phyloP scores from a whole-genome alignment of 2,113 vertebrate genomes.

The Amblyopsis rosae region DNA sequence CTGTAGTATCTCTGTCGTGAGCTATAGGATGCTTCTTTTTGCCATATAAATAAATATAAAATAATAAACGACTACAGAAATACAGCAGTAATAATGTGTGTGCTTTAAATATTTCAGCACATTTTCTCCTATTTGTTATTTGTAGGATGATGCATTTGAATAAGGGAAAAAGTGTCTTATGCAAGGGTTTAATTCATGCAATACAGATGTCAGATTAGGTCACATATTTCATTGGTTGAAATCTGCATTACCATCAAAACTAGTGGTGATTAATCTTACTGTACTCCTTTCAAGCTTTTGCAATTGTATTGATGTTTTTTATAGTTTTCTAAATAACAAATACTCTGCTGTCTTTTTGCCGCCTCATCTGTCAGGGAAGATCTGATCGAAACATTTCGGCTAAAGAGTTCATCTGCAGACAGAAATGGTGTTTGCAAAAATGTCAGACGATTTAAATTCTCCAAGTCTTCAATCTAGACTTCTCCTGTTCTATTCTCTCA shows the following conservation, averaged over 20 bases:
- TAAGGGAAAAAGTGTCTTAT: no score
- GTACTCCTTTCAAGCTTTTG: neutral
- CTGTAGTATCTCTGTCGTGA: neutral
- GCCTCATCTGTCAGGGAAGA: constrained; percentile 35
- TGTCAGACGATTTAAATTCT: constrained; percentile 60
- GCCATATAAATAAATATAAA: no score
- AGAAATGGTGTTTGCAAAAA: constrained; percentile 50
- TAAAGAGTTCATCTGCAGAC: constrained; percentile 56
- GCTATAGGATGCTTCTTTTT: neutral
- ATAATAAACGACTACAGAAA: no score
- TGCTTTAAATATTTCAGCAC: neutral
- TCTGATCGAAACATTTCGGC: constrained; percentile 36
- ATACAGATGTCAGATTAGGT: no score
- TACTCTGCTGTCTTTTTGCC: neutral
- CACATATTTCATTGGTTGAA: no score
- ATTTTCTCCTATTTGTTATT: neutral
- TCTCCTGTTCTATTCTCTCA: constrained; percentile 20
- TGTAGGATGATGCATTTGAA: neutral
- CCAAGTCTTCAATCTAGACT: constrained; percentile 27
- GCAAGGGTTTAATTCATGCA: no score
- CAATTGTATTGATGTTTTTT: no score
- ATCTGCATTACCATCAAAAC: no score
- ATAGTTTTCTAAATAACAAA: neutral
- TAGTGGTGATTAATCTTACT: no score
- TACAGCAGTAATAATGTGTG: no score